Evolutionary conservation across 1,140 invertebrate species (phyloP).

Genomic region (Drosophila oshimai): DNA sequence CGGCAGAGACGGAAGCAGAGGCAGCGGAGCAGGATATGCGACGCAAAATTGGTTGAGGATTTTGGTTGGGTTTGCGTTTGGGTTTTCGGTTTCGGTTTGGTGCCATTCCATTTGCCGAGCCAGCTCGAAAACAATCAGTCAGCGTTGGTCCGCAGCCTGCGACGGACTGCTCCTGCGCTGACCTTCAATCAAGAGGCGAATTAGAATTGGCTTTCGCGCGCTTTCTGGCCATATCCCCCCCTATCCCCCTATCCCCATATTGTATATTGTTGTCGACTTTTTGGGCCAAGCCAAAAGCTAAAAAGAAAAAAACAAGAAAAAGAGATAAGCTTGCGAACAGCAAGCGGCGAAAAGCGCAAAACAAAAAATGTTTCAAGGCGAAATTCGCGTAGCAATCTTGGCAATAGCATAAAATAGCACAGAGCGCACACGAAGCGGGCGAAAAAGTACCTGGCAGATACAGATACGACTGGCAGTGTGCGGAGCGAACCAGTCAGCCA

Average conservation of each 20-base stretch:
- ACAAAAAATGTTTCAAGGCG: conserved; percentile 82
- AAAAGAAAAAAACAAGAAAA: too few relatives aligned
- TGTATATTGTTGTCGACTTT: conserved; percentile 15
- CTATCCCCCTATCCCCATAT: too few relatives aligned
- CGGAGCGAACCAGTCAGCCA: conserved; percentile 46
- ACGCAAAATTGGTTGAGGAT: conserved; percentile 21
- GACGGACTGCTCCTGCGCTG: conserved; percentile 29
- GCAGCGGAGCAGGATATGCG: conserved; percentile 32
- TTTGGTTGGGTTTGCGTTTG: conserved; percentile 23
- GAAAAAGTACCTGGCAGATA: conserved; percentile 71
- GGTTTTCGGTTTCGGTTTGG: conserved; percentile 55
- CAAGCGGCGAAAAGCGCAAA: conserved; percentile 43
- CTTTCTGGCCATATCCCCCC: conserved; percentile 54
- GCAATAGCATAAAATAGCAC: conserved; percentile 75
- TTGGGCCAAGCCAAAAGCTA: too few relatives aligned
- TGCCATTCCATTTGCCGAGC: conserved; percentile 39
- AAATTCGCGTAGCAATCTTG: conserved; percentile 65
- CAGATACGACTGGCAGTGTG: conserved; percentile 45
- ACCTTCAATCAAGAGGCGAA: conserved; percentile 66
- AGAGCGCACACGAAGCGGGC: conserved; percentile 54
- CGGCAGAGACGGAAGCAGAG: conserved; percentile 11
- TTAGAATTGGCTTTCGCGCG: conserved; percentile 78
- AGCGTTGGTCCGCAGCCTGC: conserved; percentile 71
- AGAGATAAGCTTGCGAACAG: conserved; percentile 62
- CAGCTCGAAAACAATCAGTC: conserved; percentile 62